phyloP scores from a whole-genome alignment of 2,113 vertebrate species.

The Dendrocopos noguchii region DNA sequence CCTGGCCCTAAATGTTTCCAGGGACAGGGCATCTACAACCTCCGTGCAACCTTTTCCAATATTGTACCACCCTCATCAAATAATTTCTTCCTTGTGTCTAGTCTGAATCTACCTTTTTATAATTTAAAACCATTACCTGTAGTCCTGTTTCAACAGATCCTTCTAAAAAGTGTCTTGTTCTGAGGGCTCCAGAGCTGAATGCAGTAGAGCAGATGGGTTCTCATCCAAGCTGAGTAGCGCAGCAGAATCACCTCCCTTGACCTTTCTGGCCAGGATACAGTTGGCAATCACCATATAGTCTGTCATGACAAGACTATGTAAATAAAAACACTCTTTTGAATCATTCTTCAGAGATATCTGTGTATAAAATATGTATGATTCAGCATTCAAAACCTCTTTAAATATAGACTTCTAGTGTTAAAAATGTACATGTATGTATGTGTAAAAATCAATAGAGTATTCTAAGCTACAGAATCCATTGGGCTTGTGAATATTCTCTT shows the following conservation, averaged over 20 bases:
- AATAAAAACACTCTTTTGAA: background rate
- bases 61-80: background rate
- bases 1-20: background rate
- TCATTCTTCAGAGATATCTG: background rate
- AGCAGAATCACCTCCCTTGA: background rate
- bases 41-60: background rate
- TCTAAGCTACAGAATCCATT: background rate
- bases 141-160: background rate
- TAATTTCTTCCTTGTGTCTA: background rate
- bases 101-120: background rate
- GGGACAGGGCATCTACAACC: background rate
- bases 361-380: background rate
- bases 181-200: background rate
- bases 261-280: background rate
- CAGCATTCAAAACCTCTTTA: background rate
- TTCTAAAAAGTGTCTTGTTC: background rate
- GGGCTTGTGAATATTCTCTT: background rate
- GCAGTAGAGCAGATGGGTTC: no score
- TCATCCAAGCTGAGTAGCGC: background rate
- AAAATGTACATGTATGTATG: background rate
- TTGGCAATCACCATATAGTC: background rate
- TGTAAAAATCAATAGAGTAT: background rate
- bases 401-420: background rate
- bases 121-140: background rate
- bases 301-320: background rate